Conservation (phyloP, 2,888 invertebrate genomes). For the Spilosoma lubricipeda region DNA sequence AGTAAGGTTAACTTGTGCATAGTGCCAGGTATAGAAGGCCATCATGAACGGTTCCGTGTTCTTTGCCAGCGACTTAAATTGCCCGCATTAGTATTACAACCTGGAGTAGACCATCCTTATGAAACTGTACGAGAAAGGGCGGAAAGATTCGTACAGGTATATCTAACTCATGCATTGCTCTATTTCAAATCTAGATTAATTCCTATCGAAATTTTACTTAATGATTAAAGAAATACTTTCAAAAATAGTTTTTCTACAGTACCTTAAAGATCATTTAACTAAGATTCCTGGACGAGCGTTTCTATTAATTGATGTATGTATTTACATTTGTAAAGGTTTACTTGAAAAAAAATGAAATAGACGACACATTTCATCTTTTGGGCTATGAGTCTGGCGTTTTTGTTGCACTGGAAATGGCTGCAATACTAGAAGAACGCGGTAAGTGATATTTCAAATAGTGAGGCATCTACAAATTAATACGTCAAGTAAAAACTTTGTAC, state of each 20-base stretch:
- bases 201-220: no score
- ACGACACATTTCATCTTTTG: slow-evolving; percentile 62
- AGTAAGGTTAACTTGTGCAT: slow-evolving; percentile 55
- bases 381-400: slow-evolving; percentile 68
- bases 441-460: slow-evolving; percentile 14
- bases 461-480: no score
- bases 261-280: not conserved
- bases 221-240: no score
- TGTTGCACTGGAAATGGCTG: slow-evolving; percentile 66
- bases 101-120: slow-evolving; percentile 54
- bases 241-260: not conserved
- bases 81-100: slow-evolving; percentile 60
- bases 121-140: slow-evolving; percentile 61
- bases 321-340: slow-evolving; percentile 26
- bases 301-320: not conserved
- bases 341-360: slow-evolving; percentile 36
- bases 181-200: not conserved
- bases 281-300: not conserved
- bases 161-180: not conserved
- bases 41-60: slow-evolving; percentile 53
- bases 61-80: slow-evolving; percentile 62
- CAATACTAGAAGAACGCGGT: slow-evolving; percentile 67
- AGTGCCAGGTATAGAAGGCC: slow-evolving; percentile 67
- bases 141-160: slow-evolving; percentile 58
- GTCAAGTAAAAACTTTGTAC: no score